phyloP scores from a whole-genome alignment of 2,888 invertebrate genomes.

The Sclerodermus sp. region DNA sequence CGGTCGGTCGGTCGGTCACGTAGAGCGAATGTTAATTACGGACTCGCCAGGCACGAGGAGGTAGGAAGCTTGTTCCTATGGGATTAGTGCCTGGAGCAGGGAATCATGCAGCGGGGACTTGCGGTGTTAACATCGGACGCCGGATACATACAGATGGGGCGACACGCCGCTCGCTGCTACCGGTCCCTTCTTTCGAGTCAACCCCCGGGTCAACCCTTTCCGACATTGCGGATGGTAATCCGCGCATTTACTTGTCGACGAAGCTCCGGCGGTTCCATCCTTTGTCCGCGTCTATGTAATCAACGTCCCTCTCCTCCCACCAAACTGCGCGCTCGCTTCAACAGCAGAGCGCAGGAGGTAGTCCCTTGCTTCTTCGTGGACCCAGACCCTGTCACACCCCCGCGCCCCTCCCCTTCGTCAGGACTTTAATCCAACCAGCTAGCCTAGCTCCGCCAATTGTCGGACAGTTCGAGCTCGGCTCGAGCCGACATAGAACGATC shows the following conservation, averaged over 20 bases:
- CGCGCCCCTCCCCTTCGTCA: neutral
- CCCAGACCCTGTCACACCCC: neutral
- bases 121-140: conserved; percentile 28
- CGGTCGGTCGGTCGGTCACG: conserved; percentile 29
- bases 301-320: too few relatives aligned
- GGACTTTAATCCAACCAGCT: too few relatives aligned
- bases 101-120: conserved; percentile 26
- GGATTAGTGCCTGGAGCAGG: conserved; percentile 22
- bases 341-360: neutral
- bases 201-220: conserved; percentile 13
- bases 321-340: too few relatives aligned
- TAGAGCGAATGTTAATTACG: conserved; percentile 35
- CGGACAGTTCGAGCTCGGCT: neutral
- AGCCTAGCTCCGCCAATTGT: neutral
- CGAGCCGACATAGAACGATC: neutral
- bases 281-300: too few relatives aligned
- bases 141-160: conserved; percentile 27
- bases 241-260: neutral
- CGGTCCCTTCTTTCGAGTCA: conserved; percentile 26
- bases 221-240: conserved; percentile 16
- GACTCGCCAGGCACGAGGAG: conserved; percentile 11
- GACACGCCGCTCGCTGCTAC: conserved; percentile 11
- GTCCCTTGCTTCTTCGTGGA: too few relatives aligned
- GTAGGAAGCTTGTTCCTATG: conserved; percentile 30
- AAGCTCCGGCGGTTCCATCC: neutral